A percentile compares a stretch with the other conserved stretches of the same genome.
Evolutionary conservation across 2,797 vertebrate species (phyloP).

Genomic region (Melanotaenia pygmaea): DNA sequence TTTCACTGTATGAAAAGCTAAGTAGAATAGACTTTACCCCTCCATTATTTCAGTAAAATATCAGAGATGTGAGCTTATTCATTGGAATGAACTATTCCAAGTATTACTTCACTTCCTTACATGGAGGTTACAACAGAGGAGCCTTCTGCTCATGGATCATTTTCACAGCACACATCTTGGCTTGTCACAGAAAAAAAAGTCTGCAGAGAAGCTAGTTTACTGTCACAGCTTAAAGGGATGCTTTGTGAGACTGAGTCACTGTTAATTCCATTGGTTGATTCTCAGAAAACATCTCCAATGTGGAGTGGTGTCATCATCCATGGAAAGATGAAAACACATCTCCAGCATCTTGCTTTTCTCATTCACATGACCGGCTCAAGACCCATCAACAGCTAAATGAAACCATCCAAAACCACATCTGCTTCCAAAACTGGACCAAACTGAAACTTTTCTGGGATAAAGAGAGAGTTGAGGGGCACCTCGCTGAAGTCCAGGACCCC

Average conservation of each 20-base stretch:
- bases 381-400: no score
- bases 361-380: no score
- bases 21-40: no score
- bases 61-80: neutral
- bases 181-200: neutral
- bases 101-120: neutral
- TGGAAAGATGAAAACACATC: no score
- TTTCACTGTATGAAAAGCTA: neutral
- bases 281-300: no score
- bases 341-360: no score
- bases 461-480: constrained; percentile 68
- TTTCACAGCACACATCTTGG: neutral
- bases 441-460: constrained; percentile 9
- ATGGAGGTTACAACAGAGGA: neutral
- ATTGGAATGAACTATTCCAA: no score
- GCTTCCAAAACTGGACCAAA: constrained; percentile 7
- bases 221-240: neutral
- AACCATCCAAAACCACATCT: neutral
- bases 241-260: neutral
- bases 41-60: neutral
- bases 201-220: no score
- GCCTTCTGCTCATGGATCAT: neutral
- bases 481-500: constrained; percentile 76
- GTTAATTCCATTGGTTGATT: no score
- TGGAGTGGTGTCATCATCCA: no score